Percentiles rank a stretch among this genome's conserved stretches.
These are phyloP conservation scores for Bruchidius siliquastri DNA, from an alignment of 2,888 invertebrate species.

Conservation along the genomic window DNA sequence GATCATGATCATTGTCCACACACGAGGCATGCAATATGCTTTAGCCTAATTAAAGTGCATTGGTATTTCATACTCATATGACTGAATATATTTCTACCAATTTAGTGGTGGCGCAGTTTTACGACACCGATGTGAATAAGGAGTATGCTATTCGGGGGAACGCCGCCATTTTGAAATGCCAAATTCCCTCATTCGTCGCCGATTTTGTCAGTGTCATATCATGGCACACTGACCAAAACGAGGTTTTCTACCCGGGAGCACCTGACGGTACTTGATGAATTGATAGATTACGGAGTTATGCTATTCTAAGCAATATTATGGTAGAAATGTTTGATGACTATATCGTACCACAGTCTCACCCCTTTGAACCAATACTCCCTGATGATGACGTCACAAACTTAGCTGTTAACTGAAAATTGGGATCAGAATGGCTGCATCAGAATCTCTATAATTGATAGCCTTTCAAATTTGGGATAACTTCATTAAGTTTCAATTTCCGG, in stretches of 20 bases:
- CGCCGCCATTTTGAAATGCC: conserved; percentile 83
- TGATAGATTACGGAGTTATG: not conserved
- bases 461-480: too few species aligned
- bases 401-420: too few species aligned
- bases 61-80: not conserved
- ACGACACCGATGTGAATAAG: conserved; percentile 80
- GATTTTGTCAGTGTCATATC: conserved; percentile 86
- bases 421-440: too few species aligned
- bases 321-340: too few species aligned
- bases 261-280: conserved; percentile 35
- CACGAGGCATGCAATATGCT: not conserved
- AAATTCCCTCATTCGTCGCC: conserved; percentile 87
- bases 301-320: not conserved
- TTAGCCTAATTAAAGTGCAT: not conserved
- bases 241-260: conserved; percentile 62
- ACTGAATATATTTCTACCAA: conserved; percentile 1
- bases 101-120: conserved; percentile 74
- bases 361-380: too few species aligned
- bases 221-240: conserved; percentile 79
- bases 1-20: not conserved
- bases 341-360: too few species aligned
- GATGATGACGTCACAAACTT: too few species aligned
- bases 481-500: too few species aligned
- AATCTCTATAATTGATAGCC: too few species aligned
- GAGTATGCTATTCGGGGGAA: conserved; percentile 89